Conservation (phyloP, 2,797 vertebrate genomes). For the Acanthopagrus latus region DNA sequence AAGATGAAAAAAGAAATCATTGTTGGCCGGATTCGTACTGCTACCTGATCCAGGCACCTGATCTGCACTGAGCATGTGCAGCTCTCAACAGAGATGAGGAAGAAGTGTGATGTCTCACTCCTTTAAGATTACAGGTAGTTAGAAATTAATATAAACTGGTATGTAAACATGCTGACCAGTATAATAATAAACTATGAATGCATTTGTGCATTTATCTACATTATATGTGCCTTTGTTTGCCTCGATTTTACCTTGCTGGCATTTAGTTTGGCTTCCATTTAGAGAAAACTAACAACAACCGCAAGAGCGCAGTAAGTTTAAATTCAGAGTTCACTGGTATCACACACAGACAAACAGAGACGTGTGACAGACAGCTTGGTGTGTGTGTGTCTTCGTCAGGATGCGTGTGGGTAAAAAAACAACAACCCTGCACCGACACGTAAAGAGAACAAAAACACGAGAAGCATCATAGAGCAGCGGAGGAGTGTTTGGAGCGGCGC, state of each 20-base stretch:
- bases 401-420: constrained; percentile 32
- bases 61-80: no score
- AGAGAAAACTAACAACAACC: background rate
- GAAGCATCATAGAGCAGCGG: constrained; percentile 17
- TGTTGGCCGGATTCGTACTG: no score
- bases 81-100: no score
- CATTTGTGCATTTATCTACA: background rate
- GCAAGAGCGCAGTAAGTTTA: background rate
- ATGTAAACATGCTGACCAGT: background rate
- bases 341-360: constrained; percentile 15
- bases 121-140: background rate
- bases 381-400: background rate
- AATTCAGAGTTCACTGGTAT: background rate
- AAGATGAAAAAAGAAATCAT: no score
- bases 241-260: background rate
- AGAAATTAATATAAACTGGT: background rate
- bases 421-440: background rate
- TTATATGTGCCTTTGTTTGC: background rate
- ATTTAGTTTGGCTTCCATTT: background rate
- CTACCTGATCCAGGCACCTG: no score
- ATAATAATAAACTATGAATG: no score
- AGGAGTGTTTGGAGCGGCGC: constrained; percentile 35
- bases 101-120: no score
- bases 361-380: constrained; percentile 11
- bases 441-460: background rate